Evolutionary conservation across 2,888 invertebrate species (phyloP).

Genomic region (Molanna angustata): DNA sequence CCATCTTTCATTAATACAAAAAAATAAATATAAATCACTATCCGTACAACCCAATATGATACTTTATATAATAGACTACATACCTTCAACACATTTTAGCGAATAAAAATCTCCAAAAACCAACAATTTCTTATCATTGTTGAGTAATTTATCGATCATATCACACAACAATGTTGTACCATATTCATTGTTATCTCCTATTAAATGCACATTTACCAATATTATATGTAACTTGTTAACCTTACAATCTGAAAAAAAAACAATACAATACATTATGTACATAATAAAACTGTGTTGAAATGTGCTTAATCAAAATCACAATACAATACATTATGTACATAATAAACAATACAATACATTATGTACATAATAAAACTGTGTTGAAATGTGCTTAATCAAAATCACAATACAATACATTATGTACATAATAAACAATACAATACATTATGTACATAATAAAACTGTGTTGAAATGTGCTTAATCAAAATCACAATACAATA

Average conservation of each 20-base stretch:
- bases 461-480: too few species aligned
- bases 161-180: slow-evolving; percentile 23
- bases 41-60: too few species aligned
- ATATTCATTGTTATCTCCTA: slow-evolving; percentile 26
- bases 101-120: slow-evolving; percentile 45
- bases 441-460: too few species aligned
- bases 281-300: background rate
- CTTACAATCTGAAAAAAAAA: slow-evolving; percentile 48
- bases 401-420: too few species aligned
- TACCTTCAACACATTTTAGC: slow-evolving; percentile 45
- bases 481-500: too few species aligned
- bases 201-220: slow-evolving; percentile 45
- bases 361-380: background rate
- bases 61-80: too few species aligned
- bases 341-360: slow-evolving; percentile 26
- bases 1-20: too few species aligned
- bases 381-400: too few species aligned
- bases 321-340: too few species aligned
- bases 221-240: slow-evolving; percentile 50
- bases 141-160: slow-evolving; percentile 27
- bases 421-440: too few species aligned
- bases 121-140: slow-evolving; percentile 17
- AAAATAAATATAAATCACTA: too few species aligned
- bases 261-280: slow-evolving; percentile 4
- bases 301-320: too few species aligned